A percentile compares a stretch with the other conserved stretches of the same genome.
These are phyloP conservation scores for Dasypus novemcinctus DNA, from an alignment of 2,113 vertebrate genomes.

Conservation along the genomic window DNA sequence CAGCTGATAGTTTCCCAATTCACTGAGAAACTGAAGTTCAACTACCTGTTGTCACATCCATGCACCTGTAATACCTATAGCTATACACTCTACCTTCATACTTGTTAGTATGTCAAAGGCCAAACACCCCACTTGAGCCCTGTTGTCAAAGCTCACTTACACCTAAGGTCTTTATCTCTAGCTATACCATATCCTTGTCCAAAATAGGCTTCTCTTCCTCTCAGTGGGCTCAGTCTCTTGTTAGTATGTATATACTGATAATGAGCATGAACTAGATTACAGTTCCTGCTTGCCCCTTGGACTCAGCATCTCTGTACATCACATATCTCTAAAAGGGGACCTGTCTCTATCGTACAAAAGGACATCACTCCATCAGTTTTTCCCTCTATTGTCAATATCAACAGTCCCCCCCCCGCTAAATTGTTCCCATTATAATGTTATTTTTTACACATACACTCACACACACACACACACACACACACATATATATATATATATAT, in stretches of 20 bases:
- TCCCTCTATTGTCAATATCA: rapidly evolving
- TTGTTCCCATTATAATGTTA: neutral
- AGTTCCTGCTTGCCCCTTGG: rapidly evolving
- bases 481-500: no score
- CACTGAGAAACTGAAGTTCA: neutral
- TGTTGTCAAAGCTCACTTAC: neutral
- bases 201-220: neutral
- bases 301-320: rapidly evolving
- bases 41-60: neutral
- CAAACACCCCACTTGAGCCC: rapidly evolving
- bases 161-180: neutral
- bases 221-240: neutral
- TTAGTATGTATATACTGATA: neutral
- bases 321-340: neutral
- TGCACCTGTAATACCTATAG: rapidly evolving
- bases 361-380: neutral
- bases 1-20: neutral
- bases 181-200: neutral
- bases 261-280: no score
- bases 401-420: neutral
- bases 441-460: neutral
- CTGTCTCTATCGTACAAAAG: neutral
- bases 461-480: no score
- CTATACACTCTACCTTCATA: neutral
- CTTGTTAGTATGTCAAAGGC: neutral